Evolutionary conservation across 2,113 vertebrate genomes (phyloP).

Genomic region (Hirundichthys speculiger): DNA sequence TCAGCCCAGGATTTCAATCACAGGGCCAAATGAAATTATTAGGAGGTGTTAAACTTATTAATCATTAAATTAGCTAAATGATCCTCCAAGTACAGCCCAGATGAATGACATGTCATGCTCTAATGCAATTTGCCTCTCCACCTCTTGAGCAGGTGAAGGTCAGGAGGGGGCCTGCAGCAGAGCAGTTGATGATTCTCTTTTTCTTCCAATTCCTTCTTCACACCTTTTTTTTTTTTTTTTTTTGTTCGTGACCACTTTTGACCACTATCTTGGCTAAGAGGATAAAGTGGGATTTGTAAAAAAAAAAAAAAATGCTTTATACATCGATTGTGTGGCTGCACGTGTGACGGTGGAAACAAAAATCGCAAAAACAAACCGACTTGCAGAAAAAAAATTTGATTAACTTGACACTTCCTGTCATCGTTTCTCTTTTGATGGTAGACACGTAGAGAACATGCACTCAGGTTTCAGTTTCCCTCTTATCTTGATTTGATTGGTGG

Average conservation of each 20-base stretch:
- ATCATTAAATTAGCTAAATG: slow-evolving; percentile 99
- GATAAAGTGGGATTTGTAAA: too few species aligned
- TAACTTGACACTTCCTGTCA: slow-evolving; percentile 32
- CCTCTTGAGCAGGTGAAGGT: slow-evolving; percentile 92
- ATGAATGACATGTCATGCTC: slow-evolving; percentile 96
- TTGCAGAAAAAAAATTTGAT: slow-evolving; percentile 7
- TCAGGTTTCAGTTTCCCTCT: slow-evolving; percentile 59
- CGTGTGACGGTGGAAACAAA: background rate
- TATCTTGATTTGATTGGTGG: slow-evolving; percentile 61
- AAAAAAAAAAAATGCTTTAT: background rate
- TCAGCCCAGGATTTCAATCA: slow-evolving; percentile 94
- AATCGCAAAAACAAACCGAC: background rate
- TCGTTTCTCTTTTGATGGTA: slow-evolving; percentile 44
- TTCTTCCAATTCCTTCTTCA: slow-evolving; percentile 11
- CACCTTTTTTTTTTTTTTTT: slow-evolving; percentile 3
- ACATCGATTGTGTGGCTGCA: background rate
- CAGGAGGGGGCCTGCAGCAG: slow-evolving; percentile 86
- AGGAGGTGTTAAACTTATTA: slow-evolving; percentile 99
- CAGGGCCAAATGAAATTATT: slow-evolving; percentile 97
- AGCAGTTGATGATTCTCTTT: slow-evolving; percentile 28
- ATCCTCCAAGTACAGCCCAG: slow-evolving; percentile 93
- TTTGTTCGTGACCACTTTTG: background rate
- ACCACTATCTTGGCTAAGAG: background rate
- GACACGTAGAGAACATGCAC: slow-evolving; percentile 10
- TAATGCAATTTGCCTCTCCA: slow-evolving; percentile 94